These are phyloP conservation scores for Marcusenius ussheri DNA, from an alignment of 2,113 vertebrate species.

Conservation along the genomic window DNA sequence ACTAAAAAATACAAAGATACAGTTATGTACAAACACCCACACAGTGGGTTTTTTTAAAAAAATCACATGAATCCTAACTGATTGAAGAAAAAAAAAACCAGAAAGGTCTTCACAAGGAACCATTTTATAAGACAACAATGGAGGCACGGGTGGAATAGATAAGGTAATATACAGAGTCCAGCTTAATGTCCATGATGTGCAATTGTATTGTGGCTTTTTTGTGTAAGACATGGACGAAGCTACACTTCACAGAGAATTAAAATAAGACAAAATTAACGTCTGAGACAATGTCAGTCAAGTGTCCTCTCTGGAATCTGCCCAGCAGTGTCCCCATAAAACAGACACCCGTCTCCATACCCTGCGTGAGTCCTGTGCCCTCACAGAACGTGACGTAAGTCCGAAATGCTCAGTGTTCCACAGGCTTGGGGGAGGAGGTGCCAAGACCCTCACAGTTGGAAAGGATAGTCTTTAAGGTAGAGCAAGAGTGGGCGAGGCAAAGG, in stretches of 20 bases:
- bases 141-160: background rate
- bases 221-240: background rate
- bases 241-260: background rate
- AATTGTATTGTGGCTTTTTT: background rate
- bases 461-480: slow-evolving; percentile 84
- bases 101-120: slow-evolving; percentile 21
- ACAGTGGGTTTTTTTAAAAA: slow-evolving; percentile 29
- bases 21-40: slow-evolving; percentile 54
- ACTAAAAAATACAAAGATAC: slow-evolving; percentile 50
- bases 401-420: slow-evolving; percentile 44
- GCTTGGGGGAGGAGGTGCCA: background rate
- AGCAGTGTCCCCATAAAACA: background rate
- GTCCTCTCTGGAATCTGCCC: slow-evolving; percentile 19
- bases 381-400: background rate
- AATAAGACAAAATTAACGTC: background rate
- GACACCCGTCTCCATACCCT: background rate
- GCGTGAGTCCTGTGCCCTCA: background rate
- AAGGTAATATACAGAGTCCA: background rate
- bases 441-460: slow-evolving; percentile 81
- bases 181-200: background rate
- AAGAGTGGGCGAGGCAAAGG: slow-evolving; percentile 79
- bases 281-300: background rate
- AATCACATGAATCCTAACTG: slow-evolving; percentile 46
- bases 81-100: slow-evolving; percentile 51
- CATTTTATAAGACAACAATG: background rate